Conservation (phyloP, 2,113 vertebrate genomes). For the Halichoeres trimaculatus region DNA sequence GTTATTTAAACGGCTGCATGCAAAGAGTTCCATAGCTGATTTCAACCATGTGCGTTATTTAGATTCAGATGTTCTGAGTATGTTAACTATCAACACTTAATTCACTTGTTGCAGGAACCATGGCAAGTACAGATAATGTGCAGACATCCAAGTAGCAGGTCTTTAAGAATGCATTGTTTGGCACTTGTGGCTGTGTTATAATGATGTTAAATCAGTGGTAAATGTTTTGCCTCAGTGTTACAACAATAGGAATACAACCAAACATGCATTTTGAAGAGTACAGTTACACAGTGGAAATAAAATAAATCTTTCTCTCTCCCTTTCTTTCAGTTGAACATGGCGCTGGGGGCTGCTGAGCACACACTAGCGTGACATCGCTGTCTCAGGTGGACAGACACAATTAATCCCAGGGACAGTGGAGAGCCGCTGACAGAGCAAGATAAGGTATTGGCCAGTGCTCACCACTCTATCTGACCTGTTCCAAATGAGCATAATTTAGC, state of each 20-base stretch:
- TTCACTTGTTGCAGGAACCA: too few species aligned
- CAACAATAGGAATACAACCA: background rate
- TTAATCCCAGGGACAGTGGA: constrained; percentile 72
- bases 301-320: constrained; percentile 21
- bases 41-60: too few species aligned
- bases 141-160: too few species aligned
- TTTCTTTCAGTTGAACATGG: constrained; percentile 31
- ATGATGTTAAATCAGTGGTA: background rate
- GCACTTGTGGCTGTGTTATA: background rate
- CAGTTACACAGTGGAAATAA: constrained; percentile 17
- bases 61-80: too few species aligned
- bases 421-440: constrained; percentile 73
- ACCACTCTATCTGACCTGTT: constrained; percentile 60
- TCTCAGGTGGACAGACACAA: constrained; percentile 75
- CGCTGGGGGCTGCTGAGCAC: constrained; percentile 49
- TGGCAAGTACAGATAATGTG: too few species aligned
- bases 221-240: background rate
- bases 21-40: too few species aligned
- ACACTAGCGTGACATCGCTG: constrained; percentile 61
- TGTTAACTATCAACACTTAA: too few species aligned
- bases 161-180: background rate
- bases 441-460: constrained; percentile 65
- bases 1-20: too few species aligned
- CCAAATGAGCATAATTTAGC: constrained; percentile 54
- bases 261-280: constrained; percentile 3